These are phyloP conservation scores for Lycopodina hypogea DNA, from an alignment of 37 sponge, comb jelly and placozoan genomes.

Conservation along the genomic window DNA sequence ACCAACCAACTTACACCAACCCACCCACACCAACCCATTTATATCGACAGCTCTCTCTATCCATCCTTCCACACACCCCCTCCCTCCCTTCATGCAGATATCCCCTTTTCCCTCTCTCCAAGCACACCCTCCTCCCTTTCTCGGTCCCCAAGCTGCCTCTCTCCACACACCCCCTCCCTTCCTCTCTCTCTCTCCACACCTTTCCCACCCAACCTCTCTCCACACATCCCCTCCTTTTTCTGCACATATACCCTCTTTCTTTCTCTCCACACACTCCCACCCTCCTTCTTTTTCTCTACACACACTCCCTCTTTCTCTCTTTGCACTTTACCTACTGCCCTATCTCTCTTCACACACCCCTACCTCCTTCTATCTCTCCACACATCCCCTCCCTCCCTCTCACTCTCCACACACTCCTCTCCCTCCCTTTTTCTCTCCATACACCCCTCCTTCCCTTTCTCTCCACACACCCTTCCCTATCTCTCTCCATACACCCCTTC, in stretches of 20 bases:
- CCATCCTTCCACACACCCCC: too few relatives aligned
- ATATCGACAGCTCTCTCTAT: too few relatives aligned
- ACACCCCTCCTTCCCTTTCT: neutral
- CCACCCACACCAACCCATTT: too few relatives aligned
- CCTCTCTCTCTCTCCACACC: too few relatives aligned
- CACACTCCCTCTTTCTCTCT: neutral
- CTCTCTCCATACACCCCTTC: neutral
- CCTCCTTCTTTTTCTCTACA: too few relatives aligned
- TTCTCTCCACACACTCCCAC: neutral
- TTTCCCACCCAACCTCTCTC: too few relatives aligned
- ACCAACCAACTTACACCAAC: too few relatives aligned
- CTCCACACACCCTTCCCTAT: neutral
- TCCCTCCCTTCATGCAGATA: too few relatives aligned
- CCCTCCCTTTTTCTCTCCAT: neutral
- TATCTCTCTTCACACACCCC: neutral
- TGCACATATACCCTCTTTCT: neutral
- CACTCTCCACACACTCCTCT: neutral
- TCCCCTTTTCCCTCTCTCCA: too few relatives aligned
- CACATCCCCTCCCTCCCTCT: neutral
- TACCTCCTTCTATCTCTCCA: neutral
- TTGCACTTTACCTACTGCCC: neutral
- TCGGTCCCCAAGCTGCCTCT: too few relatives aligned
- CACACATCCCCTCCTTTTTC: neutral
- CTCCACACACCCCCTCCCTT: too few relatives aligned
- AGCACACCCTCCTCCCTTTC: too few relatives aligned